phyloP scores from a whole-genome alignment of 2,888 invertebrate species.

The Ariolimax columbianus region DNA sequence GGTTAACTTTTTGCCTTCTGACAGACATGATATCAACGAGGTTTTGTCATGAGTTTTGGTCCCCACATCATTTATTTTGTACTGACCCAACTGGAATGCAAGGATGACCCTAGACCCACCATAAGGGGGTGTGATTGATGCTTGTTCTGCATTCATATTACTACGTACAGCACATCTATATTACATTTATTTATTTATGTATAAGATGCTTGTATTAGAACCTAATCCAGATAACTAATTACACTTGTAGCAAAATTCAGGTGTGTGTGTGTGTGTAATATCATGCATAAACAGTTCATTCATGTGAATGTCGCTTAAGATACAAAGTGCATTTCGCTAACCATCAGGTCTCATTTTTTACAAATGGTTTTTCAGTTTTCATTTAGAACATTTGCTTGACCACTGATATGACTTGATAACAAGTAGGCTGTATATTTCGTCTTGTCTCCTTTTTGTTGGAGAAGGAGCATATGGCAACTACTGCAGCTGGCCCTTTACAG shows the following conservation, averaged over 20 bases:
- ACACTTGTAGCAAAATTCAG: neutral
- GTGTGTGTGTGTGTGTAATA: neutral
- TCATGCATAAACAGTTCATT: neutral
- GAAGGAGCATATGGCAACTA: too few species aligned
- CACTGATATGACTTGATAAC: neutral
- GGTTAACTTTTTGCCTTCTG: too few species aligned
- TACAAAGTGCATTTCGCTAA: neutral
- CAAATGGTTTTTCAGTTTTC: neutral
- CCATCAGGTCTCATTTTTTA: neutral
- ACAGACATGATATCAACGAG: too few species aligned
- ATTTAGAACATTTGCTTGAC: neutral
- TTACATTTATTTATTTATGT: neutral
- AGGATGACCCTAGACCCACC: neutral
- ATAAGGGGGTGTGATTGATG: neutral
- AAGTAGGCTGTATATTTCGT: too few species aligned
- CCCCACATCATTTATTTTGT: neutral
- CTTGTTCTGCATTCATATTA: constrained; percentile 4
- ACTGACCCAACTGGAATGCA: neutral
- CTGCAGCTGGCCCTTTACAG: too few species aligned
- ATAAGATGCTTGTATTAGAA: constrained; percentile 5
- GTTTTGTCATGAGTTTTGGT: neutral
- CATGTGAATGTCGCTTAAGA: neutral
- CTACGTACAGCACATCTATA: constrained; percentile 13
- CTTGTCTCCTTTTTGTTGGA: too few species aligned
- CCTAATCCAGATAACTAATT: constrained; percentile 8